These are phyloP conservation scores for Trichechus manatus DNA, from an alignment of 2,113 vertebrate genomes.

Conservation along the genomic window DNA sequence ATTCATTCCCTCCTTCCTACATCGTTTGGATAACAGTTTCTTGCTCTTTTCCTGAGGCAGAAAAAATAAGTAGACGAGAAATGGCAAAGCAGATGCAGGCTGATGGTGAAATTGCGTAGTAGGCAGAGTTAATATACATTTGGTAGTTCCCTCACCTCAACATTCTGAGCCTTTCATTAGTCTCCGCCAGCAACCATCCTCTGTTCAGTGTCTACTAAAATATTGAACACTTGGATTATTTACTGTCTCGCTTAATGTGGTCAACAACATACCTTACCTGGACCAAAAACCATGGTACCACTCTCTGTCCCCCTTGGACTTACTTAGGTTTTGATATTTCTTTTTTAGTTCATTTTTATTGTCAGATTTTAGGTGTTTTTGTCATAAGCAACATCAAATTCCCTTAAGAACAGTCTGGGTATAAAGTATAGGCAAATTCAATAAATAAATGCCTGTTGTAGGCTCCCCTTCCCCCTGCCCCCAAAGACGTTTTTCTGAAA, in stretches of 20 bases:
- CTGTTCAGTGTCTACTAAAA: too few relatives aligned
- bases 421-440: slow-evolving; percentile 21
- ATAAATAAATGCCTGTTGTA: background rate
- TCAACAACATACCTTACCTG: background rate
- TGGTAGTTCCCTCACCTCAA: background rate
- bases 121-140: background rate
- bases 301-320: background rate
- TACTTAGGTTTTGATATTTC: background rate
- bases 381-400: background rate
- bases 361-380: slow-evolving; percentile 3
- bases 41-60: background rate
- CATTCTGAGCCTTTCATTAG: background rate
- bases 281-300: background rate
- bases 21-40: background rate
- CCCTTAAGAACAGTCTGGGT: background rate
- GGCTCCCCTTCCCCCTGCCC: background rate
- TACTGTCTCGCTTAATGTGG: background rate
- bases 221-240: background rate
- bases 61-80: slow-evolving; percentile 6
- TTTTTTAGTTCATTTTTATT: background rate
- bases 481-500: background rate
- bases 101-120: background rate
- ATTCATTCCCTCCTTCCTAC: background rate
- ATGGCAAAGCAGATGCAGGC: background rate
- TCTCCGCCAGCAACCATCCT: too few relatives aligned